phyloP scores from a whole-genome alignment of 2,888 invertebrate genomes.

The Drosophila falleni region DNA sequence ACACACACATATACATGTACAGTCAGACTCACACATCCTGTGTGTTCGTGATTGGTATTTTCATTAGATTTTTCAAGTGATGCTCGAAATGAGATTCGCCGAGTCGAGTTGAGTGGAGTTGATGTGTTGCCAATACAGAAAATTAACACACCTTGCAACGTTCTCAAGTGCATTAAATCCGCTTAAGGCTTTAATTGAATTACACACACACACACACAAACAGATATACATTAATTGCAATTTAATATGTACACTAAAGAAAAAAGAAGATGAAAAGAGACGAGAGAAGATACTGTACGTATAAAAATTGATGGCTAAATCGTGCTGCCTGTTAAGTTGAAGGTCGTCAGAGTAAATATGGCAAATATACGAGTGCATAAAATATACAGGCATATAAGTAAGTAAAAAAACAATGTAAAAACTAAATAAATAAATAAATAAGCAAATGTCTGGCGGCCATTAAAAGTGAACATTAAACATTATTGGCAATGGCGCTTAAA shows the following conservation, averaged over 20 bases:
- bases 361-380: slow-evolving; percentile 15
- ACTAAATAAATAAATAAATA: slow-evolving; percentile 52
- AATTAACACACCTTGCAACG: slow-evolving; percentile 49
- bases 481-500: slow-evolving; percentile 33
- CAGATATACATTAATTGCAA: slow-evolving; percentile 47
- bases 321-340: slow-evolving; percentile 58
- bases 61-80: slow-evolving; percentile 52
- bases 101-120: slow-evolving; percentile 14
- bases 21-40: background rate
- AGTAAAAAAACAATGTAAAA: slow-evolving; percentile 42
- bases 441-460: slow-evolving; percentile 41
- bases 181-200: slow-evolving; percentile 51
- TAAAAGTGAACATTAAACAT: slow-evolving; percentile 52
- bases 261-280: slow-evolving; percentile 8
- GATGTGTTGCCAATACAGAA: slow-evolving; percentile 40
- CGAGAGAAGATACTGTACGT: slow-evolving; percentile 12
- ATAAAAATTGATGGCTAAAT: slow-evolving; percentile 58
- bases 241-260: slow-evolving; percentile 47
- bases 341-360: slow-evolving; percentile 45
- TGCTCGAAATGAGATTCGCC: slow-evolving; percentile 38
- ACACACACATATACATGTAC: slow-evolving; percentile 15
- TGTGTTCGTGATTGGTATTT: slow-evolving; percentile 47
- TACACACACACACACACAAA: slow-evolving; percentile 24
- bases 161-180: slow-evolving; percentile 41
- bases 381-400: slow-evolving; percentile 11